phyloP scores from a whole-genome alignment of 1,140 invertebrate species.

The Pachypeltis micranthus region DNA sequence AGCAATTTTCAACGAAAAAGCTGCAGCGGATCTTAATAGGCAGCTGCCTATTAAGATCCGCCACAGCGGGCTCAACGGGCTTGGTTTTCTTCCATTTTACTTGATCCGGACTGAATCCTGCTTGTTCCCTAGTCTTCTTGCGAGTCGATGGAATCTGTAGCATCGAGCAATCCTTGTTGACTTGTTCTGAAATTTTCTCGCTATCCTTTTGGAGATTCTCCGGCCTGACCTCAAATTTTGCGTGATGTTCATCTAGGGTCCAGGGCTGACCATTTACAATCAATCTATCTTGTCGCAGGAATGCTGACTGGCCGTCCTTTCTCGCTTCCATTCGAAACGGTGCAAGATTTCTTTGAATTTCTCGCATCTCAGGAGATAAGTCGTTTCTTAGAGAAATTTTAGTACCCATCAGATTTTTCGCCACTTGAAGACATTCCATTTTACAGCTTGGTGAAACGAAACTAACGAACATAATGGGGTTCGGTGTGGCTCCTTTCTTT shows the following conservation, averaged over 20 bases:
- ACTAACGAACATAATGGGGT: background rate
- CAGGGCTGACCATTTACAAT: background rate
- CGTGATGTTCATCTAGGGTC: background rate
- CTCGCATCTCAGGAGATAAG: background rate
- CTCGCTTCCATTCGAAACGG: background rate
- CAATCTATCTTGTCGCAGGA: background rate
- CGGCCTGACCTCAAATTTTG: background rate
- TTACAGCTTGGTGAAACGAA: background rate
- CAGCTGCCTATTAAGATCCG: no score
- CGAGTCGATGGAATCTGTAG: background rate
- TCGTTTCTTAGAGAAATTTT: background rate
- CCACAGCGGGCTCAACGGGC: no score
- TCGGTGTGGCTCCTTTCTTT: background rate
- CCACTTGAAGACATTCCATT: background rate
- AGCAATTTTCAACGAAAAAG: background rate
- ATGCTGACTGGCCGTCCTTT: background rate
- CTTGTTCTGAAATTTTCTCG: background rate
- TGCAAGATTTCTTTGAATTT: background rate
- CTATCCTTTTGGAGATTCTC: no score
- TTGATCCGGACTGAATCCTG: background rate
- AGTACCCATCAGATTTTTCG: background rate
- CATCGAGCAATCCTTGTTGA: background rate
- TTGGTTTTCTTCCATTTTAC: background rate
- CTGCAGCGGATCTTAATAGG: background rate
- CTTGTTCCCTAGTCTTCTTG: background rate